Conservation (phyloP, 2,113 vertebrate species). For the Pelodiscus sinensis region DNA sequence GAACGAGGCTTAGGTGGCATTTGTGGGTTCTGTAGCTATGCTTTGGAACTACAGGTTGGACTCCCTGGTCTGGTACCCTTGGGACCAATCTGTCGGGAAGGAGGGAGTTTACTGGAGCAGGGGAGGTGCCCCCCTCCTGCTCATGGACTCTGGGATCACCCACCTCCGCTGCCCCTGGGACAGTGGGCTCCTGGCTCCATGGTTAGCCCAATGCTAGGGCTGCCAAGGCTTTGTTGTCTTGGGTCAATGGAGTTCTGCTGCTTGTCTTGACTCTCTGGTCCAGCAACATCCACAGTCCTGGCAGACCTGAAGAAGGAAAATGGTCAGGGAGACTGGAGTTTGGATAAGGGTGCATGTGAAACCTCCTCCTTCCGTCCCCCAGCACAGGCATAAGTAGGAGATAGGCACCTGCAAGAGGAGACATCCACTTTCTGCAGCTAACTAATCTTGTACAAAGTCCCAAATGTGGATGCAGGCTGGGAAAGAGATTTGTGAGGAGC, state of each 20-base stretch:
- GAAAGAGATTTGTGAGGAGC: background rate
- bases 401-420: background rate
- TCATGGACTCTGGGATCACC: no score
- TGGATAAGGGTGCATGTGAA: background rate
- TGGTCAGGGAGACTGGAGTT: background rate
- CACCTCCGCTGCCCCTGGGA: no score
- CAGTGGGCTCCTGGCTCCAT: no score
- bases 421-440: background rate
- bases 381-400: background rate
- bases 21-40: background rate
- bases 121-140: no score
- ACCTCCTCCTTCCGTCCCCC: fast-evolving
- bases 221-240: no score
- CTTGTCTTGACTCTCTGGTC: no score
- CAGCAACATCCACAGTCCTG: no score
- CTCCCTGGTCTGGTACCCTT: no score
- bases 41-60: background rate
- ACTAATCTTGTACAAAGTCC: background rate
- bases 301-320: background rate
- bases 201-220: no score
- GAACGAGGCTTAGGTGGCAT: background rate
- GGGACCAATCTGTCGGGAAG: no score
- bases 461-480: background rate
- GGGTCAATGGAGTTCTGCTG: no score
- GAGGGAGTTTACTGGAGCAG: no score